Evolutionary conservation across 2,113 vertebrate species (phyloP).

Genomic region (Zapornia atra): DNA sequence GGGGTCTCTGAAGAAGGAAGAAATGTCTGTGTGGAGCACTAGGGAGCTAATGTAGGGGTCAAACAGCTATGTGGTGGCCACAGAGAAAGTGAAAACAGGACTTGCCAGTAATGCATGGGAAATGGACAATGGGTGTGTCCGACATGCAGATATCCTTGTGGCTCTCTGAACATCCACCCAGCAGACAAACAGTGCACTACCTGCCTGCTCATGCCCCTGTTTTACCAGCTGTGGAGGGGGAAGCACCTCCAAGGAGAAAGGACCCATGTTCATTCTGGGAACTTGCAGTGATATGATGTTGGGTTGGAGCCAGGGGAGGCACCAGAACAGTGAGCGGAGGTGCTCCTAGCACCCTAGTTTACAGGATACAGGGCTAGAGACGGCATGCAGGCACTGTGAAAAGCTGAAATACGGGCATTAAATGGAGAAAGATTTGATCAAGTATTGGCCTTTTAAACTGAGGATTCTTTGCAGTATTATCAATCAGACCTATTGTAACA

Average conservation of each 20-base stretch:
- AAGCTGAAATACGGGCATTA: neutral
- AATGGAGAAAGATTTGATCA: neutral
- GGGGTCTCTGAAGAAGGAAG: neutral
- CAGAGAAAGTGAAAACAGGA: neutral
- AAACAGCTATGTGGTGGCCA: neutral
- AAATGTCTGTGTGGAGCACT: neutral
- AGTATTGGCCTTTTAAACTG: neutral
- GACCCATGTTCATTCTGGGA: neutral
- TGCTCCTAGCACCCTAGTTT: neutral
- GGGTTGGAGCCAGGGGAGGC: neutral
- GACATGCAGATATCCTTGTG: neutral
- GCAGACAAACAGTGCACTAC: neutral
- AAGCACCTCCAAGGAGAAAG: neutral
- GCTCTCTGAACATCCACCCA: neutral
- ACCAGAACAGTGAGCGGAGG: fast-evolving
- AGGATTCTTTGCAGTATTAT: neutral
- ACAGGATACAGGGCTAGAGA: neutral
- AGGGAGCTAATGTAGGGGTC: neutral
- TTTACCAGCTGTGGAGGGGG: neutral
- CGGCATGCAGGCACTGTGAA: neutral
- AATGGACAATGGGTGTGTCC: neutral
- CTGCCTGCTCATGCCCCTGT: neutral
- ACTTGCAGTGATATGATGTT: fast-evolving
- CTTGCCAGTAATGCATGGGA: neutral
- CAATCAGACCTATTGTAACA: neutral